These are phyloP conservation scores for Phylloscopus trochiloides DNA, from an alignment of 2,113 vertebrate species.

Conservation along the genomic window DNA sequence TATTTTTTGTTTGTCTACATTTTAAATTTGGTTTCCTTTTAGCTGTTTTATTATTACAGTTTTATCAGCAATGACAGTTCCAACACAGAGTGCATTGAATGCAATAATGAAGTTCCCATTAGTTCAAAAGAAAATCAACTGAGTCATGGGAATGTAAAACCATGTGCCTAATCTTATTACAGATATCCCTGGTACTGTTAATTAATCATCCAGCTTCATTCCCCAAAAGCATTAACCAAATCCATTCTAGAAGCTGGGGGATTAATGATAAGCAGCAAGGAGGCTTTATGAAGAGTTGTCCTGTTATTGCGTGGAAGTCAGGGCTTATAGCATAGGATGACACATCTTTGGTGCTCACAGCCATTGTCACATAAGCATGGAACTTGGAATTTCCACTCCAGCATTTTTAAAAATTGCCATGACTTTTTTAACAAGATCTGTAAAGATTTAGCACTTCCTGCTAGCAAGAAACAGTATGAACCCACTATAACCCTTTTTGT, in stretches of 20 bases:
- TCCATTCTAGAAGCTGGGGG: conserved; percentile 1
- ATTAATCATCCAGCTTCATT: conserved; percentile 48
- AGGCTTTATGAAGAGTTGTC: background rate
- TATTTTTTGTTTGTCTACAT: background rate
- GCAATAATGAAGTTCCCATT: background rate
- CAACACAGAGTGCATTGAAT: background rate
- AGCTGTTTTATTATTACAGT: background rate
- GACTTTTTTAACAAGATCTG: background rate
- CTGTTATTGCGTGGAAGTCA: background rate
- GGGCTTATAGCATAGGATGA: background rate
- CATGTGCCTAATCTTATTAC: conserved; percentile 25
- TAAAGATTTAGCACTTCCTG: background rate
- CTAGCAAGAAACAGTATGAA: background rate
- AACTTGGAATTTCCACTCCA: background rate
- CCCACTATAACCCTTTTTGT: background rate
- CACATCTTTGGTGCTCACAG: background rate
- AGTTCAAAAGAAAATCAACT: background rate
- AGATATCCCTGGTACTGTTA: conserved; percentile 21
- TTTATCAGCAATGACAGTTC: background rate
- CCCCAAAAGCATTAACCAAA: conserved; percentile 51
- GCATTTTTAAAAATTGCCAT: background rate
- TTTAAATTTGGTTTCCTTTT: background rate
- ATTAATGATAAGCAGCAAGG: conserved; percentile 37
- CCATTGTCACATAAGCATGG: background rate
- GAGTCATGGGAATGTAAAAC: conserved; percentile 19